Evolutionary conservation across 2,797 vertebrate species (phyloP).

Genomic region (Crocodylus rhombifer): DNA sequence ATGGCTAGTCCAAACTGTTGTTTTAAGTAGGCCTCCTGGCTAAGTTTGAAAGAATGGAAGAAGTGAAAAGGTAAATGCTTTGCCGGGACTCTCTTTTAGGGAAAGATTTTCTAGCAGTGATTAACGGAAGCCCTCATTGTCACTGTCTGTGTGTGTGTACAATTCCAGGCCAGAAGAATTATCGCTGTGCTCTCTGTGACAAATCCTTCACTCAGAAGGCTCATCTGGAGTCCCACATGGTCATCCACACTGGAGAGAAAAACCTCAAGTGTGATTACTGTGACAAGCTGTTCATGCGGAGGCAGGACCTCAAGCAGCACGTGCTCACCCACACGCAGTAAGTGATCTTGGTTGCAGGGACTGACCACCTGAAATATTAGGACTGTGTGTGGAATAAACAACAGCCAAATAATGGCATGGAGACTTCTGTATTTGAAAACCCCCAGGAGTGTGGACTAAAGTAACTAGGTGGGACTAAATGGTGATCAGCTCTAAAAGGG

Average conservation of each 20-base stretch:
- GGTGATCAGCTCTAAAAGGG: background rate
- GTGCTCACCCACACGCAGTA: slow-evolving; percentile 96
- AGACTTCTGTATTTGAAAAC: background rate
- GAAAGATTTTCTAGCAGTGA: background rate
- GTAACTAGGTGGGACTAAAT: background rate
- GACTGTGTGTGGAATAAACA: background rate
- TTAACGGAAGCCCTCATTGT: background rate
- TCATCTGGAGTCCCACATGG: slow-evolving; percentile 96
- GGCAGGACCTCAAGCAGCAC: slow-evolving; percentile 97
- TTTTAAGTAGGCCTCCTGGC: background rate
- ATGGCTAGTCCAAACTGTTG: background rate
- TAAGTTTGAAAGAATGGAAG: background rate
- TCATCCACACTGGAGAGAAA: slow-evolving; percentile 95
- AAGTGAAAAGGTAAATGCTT: background rate
- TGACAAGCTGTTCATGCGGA: slow-evolving; percentile 93
- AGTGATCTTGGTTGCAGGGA: slow-evolving; percentile 6
- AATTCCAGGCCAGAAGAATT: slow-evolving; percentile 95
- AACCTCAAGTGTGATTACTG: slow-evolving; percentile 98
- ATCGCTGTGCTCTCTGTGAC: slow-evolving; percentile 92
- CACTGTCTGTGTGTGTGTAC: background rate
- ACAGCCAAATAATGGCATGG: rapidly evolving
- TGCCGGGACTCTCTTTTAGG: background rate
- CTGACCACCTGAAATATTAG: background rate
- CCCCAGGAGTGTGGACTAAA: background rate
- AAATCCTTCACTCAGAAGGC: slow-evolving; percentile 98